Conservation (phyloP, 2,888 invertebrate species). For the Pelosia muscerda region DNA sequence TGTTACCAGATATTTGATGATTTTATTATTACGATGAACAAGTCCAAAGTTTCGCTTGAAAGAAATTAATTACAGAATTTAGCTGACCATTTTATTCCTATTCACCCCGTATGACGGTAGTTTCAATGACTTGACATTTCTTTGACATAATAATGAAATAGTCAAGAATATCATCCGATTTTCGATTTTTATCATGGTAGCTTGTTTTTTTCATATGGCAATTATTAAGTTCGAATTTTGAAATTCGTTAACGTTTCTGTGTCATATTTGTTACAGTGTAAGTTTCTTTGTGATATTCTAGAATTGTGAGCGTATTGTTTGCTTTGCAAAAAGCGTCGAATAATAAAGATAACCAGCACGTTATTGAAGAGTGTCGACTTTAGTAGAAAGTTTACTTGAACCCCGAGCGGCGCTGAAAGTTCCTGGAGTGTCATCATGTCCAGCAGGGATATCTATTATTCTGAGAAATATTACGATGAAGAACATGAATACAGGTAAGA, state of each 20-base stretch:
- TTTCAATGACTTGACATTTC: too few relatives aligned
- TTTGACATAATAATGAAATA: not conserved
- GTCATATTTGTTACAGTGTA: slow-evolving; percentile 37
- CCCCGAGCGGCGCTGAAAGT: slow-evolving; percentile 28
- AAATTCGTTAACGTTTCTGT: slow-evolving; percentile 70
- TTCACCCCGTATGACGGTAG: too few relatives aligned
- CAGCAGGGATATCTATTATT: slow-evolving; percentile 94
- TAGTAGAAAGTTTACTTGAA: slow-evolving; percentile 12
- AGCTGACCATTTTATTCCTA: too few relatives aligned
- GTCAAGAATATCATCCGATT: too few relatives aligned
- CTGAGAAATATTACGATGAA: slow-evolving; percentile 97
- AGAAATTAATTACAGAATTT: too few relatives aligned
- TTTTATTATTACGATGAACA: too few relatives aligned
- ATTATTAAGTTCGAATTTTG: slow-evolving; percentile 64
- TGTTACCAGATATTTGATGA: too few relatives aligned
- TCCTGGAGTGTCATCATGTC: slow-evolving; percentile 76
- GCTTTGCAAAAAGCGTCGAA: slow-evolving; percentile 13
- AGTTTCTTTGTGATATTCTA: slow-evolving; percentile 45
- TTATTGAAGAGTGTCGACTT: slow-evolving; percentile 18
- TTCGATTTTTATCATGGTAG: slow-evolving; percentile 9
- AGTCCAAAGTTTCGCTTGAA: too few relatives aligned
- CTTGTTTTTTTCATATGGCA: slow-evolving; percentile 33
- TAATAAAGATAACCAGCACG: slow-evolving; percentile 1
- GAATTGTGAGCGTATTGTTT: slow-evolving; percentile 27
- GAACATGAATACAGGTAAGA: slow-evolving; percentile 95